A percentile compares a stretch with the other conserved stretches of the same genome.
Evolutionary conservation across 2,888 invertebrate genomes (phyloP).

Genomic region (Apotomis capreana): DNA sequence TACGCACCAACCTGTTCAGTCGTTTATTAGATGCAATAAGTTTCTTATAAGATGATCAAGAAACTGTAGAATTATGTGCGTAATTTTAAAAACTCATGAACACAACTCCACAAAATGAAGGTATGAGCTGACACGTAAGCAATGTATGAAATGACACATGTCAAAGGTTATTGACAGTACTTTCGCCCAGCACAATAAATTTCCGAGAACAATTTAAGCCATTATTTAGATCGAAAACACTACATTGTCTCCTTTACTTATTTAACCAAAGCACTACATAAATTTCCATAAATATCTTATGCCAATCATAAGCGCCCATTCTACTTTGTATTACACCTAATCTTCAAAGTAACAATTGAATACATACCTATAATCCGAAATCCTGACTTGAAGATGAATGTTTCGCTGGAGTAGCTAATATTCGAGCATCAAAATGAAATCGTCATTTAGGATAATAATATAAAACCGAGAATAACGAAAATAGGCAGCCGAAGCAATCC

Average conservation of each 20-base stretch:
- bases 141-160: constrained; percentile 84
- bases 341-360: constrained; percentile 1
- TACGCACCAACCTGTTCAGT: constrained; percentile 18
- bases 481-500: constrained; percentile 36
- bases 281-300: constrained; percentile 22
- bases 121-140: constrained; percentile 78
- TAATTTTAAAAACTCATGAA: constrained; percentile 47
- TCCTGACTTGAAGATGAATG: constrained; percentile 20
- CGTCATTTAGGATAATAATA: constrained; percentile 34
- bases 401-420: constrained; percentile 16
- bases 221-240: constrained; percentile 38
- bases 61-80: constrained; percentile 25
- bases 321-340: constrained; percentile 20
- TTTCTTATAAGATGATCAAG: constrained; percentile 15
- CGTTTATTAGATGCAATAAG: background rate
- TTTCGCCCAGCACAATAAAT: constrained; percentile 54
- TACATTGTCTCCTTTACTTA: background rate
- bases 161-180: constrained; percentile 82
- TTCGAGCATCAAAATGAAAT: constrained; percentile 17
- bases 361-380: constrained; percentile 26
- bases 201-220: constrained; percentile 27
- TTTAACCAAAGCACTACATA: background rate
- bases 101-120: constrained; percentile 62
- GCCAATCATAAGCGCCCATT: constrained; percentile 13
- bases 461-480: constrained; percentile 35